These are phyloP conservation scores for Cheumatopsyche charites DNA, from an alignment of 1,140 invertebrate genomes.

Conservation along the genomic window DNA sequence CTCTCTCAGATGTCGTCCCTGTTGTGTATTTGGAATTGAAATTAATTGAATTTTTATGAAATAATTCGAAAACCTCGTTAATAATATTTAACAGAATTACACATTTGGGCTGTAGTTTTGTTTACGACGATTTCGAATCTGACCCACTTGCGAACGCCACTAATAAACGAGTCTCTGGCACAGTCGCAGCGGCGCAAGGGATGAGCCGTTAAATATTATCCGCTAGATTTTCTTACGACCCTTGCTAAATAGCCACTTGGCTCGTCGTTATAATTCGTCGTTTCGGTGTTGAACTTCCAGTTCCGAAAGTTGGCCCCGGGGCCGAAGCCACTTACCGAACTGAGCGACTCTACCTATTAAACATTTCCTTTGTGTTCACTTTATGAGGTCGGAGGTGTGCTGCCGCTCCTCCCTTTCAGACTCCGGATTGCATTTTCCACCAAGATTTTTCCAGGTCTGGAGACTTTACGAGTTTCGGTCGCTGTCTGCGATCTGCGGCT, in stretches of 20 bases:
- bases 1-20: too few relatives aligned
- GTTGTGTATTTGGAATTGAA: too few relatives aligned
- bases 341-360: conserved; percentile 1
- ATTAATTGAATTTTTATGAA: too few relatives aligned
- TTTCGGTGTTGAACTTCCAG: not conserved
- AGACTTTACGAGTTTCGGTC: too few relatives aligned
- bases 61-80: too few relatives aligned
- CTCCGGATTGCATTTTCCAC: not conserved
- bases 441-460: too few relatives aligned
- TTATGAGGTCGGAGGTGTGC: conserved; percentile 3
- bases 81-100: too few relatives aligned
- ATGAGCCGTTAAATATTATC: conserved; percentile 32
- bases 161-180: not conserved
- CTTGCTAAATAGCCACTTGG: conserved; percentile 11
- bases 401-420: too few relatives aligned
- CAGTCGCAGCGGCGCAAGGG: not conserved
- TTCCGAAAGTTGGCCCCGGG: not conserved
- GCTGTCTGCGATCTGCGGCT: too few relatives aligned
- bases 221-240: conserved; percentile 1
- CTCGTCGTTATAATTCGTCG: conserved; percentile 13
- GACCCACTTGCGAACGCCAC: conserved; percentile 32
- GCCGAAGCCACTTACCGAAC: conserved; percentile 9
- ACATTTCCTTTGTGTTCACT: conserved; percentile 12
- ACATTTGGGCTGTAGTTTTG: not conserved
- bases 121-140: not conserved